These are phyloP conservation scores for Tyto alba DNA, from an alignment of 2,113 vertebrate genomes.

Conservation along the genomic window DNA sequence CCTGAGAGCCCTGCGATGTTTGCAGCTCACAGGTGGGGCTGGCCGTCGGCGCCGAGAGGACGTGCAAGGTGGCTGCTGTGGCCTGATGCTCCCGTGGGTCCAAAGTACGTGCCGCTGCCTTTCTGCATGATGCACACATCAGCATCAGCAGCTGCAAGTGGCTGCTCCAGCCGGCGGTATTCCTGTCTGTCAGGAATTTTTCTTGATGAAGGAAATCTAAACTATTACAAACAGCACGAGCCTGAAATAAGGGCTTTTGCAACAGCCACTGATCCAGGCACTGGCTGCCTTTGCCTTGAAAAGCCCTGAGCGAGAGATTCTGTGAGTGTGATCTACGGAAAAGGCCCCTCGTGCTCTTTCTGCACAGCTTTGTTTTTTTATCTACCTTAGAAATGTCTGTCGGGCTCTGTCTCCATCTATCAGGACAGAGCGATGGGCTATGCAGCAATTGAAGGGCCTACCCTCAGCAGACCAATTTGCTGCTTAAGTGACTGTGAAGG, in stretches of 20 bases:
- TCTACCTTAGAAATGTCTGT: not conserved
- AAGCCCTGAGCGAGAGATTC: not conserved
- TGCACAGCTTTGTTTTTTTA: not conserved
- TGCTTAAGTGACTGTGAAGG: not conserved
- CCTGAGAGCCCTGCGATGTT: not conserved
- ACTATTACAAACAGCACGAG: not conserved
- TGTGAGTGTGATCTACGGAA: not conserved
- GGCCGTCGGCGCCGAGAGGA: not conserved
- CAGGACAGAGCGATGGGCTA: not conserved
- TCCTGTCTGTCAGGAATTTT: not conserved
- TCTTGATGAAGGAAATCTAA: not conserved
- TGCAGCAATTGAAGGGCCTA: not conserved
- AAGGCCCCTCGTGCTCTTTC: not conserved
- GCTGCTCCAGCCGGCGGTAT: not conserved
- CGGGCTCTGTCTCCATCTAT: not conserved
- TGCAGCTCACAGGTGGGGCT: not conserved
- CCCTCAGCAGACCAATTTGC: not conserved
- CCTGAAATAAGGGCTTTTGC: not conserved
- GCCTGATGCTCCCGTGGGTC: accelerated
- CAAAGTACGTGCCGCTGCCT: not conserved
- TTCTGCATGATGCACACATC: not conserved
- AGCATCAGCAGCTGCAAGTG: not conserved
- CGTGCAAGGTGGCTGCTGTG: not conserved
- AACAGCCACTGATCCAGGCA: not conserved
- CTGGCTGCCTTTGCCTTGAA: not conserved